Evolutionary conservation across 1,140 invertebrate genomes (phyloP), one percentile per base, ranked within the genome.

Genomic region (Eupristina koningsbergeri): DNA sequence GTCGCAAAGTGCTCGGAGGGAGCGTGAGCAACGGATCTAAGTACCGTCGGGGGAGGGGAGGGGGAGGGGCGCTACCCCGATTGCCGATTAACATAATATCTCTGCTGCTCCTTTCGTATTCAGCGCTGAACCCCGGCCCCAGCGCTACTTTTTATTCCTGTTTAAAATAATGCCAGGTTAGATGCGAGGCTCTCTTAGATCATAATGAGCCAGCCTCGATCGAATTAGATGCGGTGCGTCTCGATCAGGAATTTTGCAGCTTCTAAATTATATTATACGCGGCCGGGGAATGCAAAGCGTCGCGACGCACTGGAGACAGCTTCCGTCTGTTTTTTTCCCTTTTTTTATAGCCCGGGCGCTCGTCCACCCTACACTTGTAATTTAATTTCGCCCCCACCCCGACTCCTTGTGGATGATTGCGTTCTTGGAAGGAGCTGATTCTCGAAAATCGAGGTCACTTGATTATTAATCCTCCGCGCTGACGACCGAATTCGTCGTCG

Each of bases 41-140:
- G 89, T 89, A 87, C 88, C 87, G 86, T 74, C 85, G 53, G 84
- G 36, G 19, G 2, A 41, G 73, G 17, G 81, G 67, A 64, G 79
- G 58, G 39, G 39, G n/a, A n/a, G n/a, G n/a, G n/a, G n/a, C n/a
- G n/a, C n/a, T n/a, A n/a, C n/a, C n/a, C n/a, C n/a, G n/a, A n/a
- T n/a, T n/a, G n/a, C n/a, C 85, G 82, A 91, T 91, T 91, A 91
- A 88, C 89, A 91, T 91, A 91, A 91, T 91, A 90, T 89, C 88
- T 87, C 84, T 88, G 88, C 81, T 77, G 82, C 88, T 88, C 73
- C 86, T 90, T 90, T 90, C 86, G 88, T 89, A 91, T 91, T 90
- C 89, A 90, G 89, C 89, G 89, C 81, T 87, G 82, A 87, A 85
- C 86, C 85, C 41, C 6, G 41, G 87, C 82, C n/a, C 71, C n/a